A percentile compares a stretch with the other conserved stretches of the same genome.
Evolutionary conservation across 1,140 invertebrate genomes (phyloP).

Genomic region (Solenopsis fugax): DNA sequence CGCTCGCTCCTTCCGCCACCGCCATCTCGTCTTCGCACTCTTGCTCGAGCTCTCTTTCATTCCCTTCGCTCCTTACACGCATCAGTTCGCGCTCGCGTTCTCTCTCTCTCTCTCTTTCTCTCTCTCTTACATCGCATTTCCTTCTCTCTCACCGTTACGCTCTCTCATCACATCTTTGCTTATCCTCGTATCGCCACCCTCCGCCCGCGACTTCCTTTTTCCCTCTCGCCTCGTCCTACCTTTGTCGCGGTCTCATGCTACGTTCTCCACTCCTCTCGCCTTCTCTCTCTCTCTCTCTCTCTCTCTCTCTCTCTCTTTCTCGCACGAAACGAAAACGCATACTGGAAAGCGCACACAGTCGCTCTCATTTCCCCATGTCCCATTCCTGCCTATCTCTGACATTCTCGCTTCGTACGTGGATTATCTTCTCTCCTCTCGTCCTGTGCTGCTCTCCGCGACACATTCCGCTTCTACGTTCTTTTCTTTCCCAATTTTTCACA

Average conservation of each 20-base stretch:
- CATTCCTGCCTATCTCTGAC: constrained; percentile 41
- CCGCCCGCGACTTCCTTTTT: constrained; percentile 30
- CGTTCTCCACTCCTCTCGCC: constrained; percentile 20
- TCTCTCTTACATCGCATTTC: background rate
- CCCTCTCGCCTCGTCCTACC: constrained; percentile 52
- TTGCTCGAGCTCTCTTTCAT: constrained; percentile 46
- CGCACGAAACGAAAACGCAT: constrained; percentile 6
- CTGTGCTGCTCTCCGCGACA: background rate
- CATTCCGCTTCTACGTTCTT: constrained; percentile 5
- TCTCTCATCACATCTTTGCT: constrained; percentile 64
- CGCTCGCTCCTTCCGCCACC: constrained; percentile 12
- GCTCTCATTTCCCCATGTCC: constrained; percentile 32
- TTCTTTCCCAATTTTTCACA: constrained; percentile 51
- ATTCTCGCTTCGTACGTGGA: constrained; percentile 52
- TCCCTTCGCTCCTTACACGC: constrained; percentile 63
- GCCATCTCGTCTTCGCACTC: constrained; percentile 2
- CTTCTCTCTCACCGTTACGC: constrained; percentile 63
- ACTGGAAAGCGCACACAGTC: constrained; percentile 20
- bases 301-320: background rate
- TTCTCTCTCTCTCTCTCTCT: no score
- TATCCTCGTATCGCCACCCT: constrained; percentile 67
- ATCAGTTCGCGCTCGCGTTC: constrained; percentile 29
- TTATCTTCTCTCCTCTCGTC: constrained; percentile 35
- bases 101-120: constrained; percentile 4
- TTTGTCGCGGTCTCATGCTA: constrained; percentile 26